Conservation (phyloP, 30 jellyfish, hydroid and myxozoan species). For the Hydractinia echinata region DNA sequence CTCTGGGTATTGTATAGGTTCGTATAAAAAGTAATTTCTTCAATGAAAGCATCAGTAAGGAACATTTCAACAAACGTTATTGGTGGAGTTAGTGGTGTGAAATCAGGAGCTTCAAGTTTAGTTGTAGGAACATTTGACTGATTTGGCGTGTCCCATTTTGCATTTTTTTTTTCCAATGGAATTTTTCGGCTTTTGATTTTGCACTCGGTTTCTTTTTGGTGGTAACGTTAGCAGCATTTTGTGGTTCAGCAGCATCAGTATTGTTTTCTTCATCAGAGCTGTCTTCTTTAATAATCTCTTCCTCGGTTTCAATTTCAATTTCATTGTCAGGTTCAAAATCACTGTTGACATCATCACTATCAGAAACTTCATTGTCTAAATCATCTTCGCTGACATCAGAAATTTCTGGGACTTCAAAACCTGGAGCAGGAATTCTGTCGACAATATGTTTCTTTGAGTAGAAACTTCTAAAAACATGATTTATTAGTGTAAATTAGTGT, state of each 20-base stretch:
- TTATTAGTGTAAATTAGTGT: too few relatives aligned
- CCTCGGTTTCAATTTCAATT: slow-evolving; percentile 19
- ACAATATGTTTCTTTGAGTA: neutral
- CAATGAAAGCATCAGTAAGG: slow-evolving; percentile 22
- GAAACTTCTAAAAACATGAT: neutral
- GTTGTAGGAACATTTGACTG: slow-evolving; percentile 3
- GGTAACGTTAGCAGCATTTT: neutral
- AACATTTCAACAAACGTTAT: slow-evolving; percentile 26
- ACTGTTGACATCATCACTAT: slow-evolving; percentile 22
- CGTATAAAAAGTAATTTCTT: neutral
- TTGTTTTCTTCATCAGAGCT: neutral
- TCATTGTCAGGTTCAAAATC: slow-evolving; percentile 8
- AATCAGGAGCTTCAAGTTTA: neutral
- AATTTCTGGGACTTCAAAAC: too few relatives aligned
- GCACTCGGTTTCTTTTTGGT: neutral
- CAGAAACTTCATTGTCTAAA: slow-evolving; percentile 27
- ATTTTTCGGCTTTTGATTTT: neutral
- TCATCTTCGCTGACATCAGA: too few relatives aligned
- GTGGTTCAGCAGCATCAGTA: neutral
- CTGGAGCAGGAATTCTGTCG: neutral
- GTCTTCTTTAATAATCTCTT: neutral
- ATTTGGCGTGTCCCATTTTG: neutral
- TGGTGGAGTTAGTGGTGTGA: slow-evolving; percentile 4
- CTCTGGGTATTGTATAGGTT: slow-evolving; percentile 41
- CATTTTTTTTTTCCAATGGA: neutral